phyloP scores from a whole-genome alignment of 1,140 invertebrate genomes.

The Ceratina calcarata region DNA sequence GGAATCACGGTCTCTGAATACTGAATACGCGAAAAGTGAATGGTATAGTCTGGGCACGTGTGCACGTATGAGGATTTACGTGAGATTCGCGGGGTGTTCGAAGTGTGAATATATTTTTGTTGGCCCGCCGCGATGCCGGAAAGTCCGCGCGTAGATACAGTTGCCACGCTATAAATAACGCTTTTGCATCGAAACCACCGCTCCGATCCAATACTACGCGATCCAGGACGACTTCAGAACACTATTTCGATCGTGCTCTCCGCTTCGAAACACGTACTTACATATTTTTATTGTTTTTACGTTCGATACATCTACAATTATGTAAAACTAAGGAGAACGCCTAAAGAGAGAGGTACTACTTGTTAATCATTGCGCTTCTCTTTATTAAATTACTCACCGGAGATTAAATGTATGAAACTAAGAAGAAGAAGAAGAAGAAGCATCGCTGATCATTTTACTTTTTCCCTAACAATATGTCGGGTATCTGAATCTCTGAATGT shows the following conservation, averaged over 20 bases:
- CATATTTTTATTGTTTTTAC: neutral
- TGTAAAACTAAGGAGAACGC: neutral
- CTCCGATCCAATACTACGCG: conserved; percentile 69
- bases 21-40: neutral
- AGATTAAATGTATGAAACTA: no score
- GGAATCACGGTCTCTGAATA: neutral
- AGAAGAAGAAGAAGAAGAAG: fast-evolving
- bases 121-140: conserved; percentile 73
- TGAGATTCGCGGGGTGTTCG: conserved; percentile 51
- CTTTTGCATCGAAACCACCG: conserved; percentile 75
- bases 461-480: no score
- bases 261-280: neutral
- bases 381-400: no score
- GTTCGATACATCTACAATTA: no score
- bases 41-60: neutral
- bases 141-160: conserved; percentile 69
- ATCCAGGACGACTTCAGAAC: conserved; percentile 58
- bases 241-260: conserved; percentile 4
- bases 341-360: neutral
- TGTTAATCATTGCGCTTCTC: neutral
- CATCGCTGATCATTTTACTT: neutral
- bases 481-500: no score
- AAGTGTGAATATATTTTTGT: conserved; percentile 78
- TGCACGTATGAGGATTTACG: neutral
- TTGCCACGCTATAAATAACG: conserved; percentile 77